A percentile compares a stretch with the other conserved stretches of the same genome.
Conservation (phyloP, 2,113 vertebrate genomes). For the Pholis gunnellus region DNA sequence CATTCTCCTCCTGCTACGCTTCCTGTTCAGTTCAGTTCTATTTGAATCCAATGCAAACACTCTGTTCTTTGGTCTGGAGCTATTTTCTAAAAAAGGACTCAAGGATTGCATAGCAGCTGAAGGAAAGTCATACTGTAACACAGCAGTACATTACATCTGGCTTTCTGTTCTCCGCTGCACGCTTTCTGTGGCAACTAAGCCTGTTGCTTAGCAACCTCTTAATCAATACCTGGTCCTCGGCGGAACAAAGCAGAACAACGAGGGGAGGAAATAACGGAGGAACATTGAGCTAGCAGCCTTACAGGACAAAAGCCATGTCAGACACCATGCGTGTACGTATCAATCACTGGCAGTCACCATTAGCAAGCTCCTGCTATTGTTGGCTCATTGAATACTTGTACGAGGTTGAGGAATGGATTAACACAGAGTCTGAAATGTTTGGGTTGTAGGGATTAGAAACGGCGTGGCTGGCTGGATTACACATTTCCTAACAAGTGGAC, state of each 20-base stretch:
- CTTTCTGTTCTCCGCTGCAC: slow-evolving; percentile 72
- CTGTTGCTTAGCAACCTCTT: slow-evolving; percentile 88
- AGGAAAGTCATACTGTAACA: slow-evolving; percentile 65
- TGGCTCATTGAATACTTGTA: slow-evolving; percentile 47
- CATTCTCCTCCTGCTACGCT: not conserved
- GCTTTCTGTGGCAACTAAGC: slow-evolving; percentile 78
- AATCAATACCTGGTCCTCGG: slow-evolving; percentile 86
- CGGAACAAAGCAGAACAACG: slow-evolving; percentile 76
- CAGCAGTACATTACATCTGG: slow-evolving; percentile 72
- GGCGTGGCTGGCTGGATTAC: slow-evolving; percentile 24
- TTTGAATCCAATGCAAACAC: not conserved
- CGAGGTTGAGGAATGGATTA: slow-evolving; percentile 40
- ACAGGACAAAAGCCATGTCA: slow-evolving; percentile 76
- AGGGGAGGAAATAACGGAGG: slow-evolving; percentile 76
- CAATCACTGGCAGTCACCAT: slow-evolving; percentile 62
- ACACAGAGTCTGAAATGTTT: slow-evolving; percentile 41
- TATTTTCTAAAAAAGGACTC: slow-evolving; percentile 37
- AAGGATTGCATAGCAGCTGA: slow-evolving; percentile 33
- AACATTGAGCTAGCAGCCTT: slow-evolving; percentile 73
- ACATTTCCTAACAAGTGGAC: slow-evolving; percentile 12
- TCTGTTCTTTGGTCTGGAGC: slow-evolving; percentile 1
- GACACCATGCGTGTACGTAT: slow-evolving; percentile 53
- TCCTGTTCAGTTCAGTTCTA: not conserved
- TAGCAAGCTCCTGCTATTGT: slow-evolving; percentile 58
- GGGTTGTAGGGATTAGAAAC: slow-evolving; percentile 23